These are phyloP conservation scores for Dolichopus griseipennis DNA, from an alignment of 2,888 invertebrate species.

Conservation along the genomic window DNA sequence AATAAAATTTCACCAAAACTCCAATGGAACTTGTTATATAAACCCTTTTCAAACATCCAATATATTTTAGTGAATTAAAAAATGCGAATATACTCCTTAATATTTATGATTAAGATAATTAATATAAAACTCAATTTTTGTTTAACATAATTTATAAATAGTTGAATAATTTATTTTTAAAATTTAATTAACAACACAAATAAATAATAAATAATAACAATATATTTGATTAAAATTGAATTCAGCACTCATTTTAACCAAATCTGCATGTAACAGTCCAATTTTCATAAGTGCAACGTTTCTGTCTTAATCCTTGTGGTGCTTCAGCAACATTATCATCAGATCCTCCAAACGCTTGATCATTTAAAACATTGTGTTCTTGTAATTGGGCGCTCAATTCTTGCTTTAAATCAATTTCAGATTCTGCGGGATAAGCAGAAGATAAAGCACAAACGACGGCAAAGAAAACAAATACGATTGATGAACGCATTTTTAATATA, in stretches of 20 bases:
- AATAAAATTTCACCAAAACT: no score
- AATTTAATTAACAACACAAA: no score
- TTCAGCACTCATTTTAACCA: background rate
- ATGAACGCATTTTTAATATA: background rate
- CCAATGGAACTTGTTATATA: no score
- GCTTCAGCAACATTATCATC: background rate
- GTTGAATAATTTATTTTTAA: no score
- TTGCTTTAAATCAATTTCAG: background rate
- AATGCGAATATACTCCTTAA: no score
- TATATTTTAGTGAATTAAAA: no score
- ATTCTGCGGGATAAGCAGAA: background rate
- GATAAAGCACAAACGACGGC: background rate
- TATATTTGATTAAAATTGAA: no score
- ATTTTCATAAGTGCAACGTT: background rate
- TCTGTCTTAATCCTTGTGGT: background rate
- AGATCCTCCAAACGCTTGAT: background rate
- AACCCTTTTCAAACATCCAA: no score
- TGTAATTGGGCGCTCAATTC: background rate
- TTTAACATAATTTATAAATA: no score
- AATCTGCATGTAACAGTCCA: slow-evolving; percentile 5
- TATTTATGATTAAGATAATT: no score
- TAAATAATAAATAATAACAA: no score
- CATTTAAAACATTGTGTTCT: background rate
- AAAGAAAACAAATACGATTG: background rate
- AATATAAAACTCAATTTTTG: no score